Base-by-base conservation (phyloP, 2,888 invertebrate genomes). In the Tetragonula carbonaria region DNA sequence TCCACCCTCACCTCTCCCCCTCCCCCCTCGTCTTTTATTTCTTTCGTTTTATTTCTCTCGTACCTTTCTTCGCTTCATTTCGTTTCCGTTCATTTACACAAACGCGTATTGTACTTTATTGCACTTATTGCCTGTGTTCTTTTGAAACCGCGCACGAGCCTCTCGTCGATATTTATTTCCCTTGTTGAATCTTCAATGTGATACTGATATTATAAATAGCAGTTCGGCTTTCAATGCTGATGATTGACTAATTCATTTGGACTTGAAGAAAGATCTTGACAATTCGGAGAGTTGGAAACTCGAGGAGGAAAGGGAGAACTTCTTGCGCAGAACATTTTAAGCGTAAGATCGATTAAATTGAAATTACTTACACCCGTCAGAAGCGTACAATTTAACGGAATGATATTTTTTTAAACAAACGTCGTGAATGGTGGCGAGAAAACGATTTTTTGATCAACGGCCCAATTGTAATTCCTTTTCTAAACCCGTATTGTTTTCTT, bases 111-210 rank as follows among this genome's bases (percentile, higher is more conserved):
- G 51, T 81, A 74, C 38, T 63, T 82, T 74, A 66, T 71, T 70
- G 65, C 62, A 57, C 65, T 82, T 82, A 74, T 82, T 82, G 74
- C 59, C 82, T 82, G 82, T 81, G 70, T 82, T 82, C 82, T 81
- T 81, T 82, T 65, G 50, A 81, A 82, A 82, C 82, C 45, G 21
- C 51, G 28, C 45, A 55, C 23, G n/a, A 55, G 57, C 8, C 45
- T 68, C 63, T 73, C 68, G 33, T 68, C 68, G n/a, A 50, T 62
- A 23, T 45, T 81, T 38, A 57, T 63, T 81, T 51, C 28, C 51
- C 38, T 70, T 55, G 51, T 53, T 23, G 45, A 72, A 57, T 18
- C 38, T 23, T 4, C 18, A 50, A 50, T 33, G 67, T 80, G 53
- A 68, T 80, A 55, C 68, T 33, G 55, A 33, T 53, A 50, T 57